Evolutionary conservation across 2,888 invertebrate genomes (phyloP), one percentile per base, ranked within the genome.

Genomic region (Leucozona laternaria): DNA sequence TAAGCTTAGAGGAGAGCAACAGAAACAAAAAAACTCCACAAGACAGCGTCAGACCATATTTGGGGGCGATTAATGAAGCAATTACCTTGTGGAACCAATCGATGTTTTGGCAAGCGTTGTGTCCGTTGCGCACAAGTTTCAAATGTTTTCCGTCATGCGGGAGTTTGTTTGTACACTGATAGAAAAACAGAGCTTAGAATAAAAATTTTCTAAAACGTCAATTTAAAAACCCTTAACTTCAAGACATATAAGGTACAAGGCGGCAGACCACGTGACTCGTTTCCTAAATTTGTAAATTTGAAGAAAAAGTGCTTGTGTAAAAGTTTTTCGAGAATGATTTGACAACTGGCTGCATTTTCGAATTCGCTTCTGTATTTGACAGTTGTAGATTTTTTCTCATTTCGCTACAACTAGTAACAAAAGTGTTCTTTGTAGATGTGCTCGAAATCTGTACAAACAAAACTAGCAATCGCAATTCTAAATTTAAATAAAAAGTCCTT

Each of bases 51-150:
- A 88, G 79, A 66, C 88, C 88, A 72, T 88, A 88, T 88, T 88
- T 88, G 88, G 88, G 66, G 71, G 66, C 88, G 88, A 88, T 88
- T 88, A 88, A 88, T 88, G 88, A 88, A 88, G 88, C 88, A 88
- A 88, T 88, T 88, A 88, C 88, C 84, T 64, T 81, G 84, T 76
- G 76, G 81, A 79, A 75, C 76, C 71, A 66, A 75, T 80, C 80
- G 72, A 81, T 88, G 84, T 88, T 60, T 84, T 84, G 83, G 76
- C 68, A 73, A 76, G 80, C 77, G 48, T 57, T 53, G 55, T 58
- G 75, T 60, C 70, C 73, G 25, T 34, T 34, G 62, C 15, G 53
- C 22, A 40, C 50, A 57, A 75, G 28, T 72, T 70, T 58, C 62
- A 48, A 73, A 81, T 81, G 68, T 55, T 73, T 78, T 73, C 75